phyloP scores from a whole-genome alignment of 2,888 invertebrate species.

The Psylliodes chrysocephalus region DNA sequence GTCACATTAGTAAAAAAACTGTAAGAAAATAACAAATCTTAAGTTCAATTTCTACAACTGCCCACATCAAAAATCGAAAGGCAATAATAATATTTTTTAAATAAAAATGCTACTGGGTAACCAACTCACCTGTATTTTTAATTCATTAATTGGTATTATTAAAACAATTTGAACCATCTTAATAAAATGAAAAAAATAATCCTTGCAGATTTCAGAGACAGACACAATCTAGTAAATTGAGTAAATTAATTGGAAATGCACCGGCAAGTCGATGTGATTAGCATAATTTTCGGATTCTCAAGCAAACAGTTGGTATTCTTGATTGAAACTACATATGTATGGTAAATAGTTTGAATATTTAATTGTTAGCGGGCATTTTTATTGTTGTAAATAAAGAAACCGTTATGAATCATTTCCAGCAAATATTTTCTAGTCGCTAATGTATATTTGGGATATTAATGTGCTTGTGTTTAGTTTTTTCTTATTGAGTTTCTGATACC shows the following conservation, averaged over 20 bases:
- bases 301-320: constrained; percentile 31
- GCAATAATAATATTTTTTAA: not conserved
- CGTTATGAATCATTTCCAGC: too few relatives aligned
- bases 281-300: constrained; percentile 39
- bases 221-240: not conserved
- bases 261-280: constrained; percentile 12
- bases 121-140: not conserved
- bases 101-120: not conserved
- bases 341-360: constrained; percentile 12
- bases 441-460: too few relatives aligned
- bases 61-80: not conserved
- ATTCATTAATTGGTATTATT: not conserved
- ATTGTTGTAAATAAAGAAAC: not conserved
- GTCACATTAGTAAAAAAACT: too few relatives aligned
- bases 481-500: too few relatives aligned
- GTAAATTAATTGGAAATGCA: not conserved
- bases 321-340: constrained; percentile 23
- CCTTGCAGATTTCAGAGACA: not conserved
- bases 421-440: too few relatives aligned
- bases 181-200: not conserved
- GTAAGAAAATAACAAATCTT: too few relatives aligned
- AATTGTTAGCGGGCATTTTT: not conserved
- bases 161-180: not conserved
- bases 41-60: not conserved
- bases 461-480: too few relatives aligned